Evolutionary conservation across 1,140 invertebrate genomes (phyloP).

Genomic region (Tyrophagus putrescentiae): DNA sequence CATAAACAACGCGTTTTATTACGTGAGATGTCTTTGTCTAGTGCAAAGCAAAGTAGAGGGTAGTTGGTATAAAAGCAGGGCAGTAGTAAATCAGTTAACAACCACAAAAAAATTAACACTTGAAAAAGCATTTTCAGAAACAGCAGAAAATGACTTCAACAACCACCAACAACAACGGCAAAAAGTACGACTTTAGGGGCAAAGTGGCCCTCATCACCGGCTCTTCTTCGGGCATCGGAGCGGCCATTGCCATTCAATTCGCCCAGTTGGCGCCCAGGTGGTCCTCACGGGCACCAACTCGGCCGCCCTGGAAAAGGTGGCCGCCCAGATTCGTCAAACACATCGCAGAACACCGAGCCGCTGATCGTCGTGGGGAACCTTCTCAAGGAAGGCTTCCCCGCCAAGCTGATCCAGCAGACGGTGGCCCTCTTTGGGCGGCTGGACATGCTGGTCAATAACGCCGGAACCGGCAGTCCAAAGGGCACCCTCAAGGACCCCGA

Average conservation of each 20-base stretch:
- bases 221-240: conserved; percentile 65
- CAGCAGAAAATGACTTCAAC: too few relatives aligned
- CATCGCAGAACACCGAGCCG: neutral
- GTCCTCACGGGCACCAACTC: conserved; percentile 56
- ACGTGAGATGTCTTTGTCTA: too few relatives aligned
- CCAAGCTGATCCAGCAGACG: neutral
- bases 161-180: too few relatives aligned
- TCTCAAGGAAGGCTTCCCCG: neutral
- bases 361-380: neutral
- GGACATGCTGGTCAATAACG: conserved; percentile 10
- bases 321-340: neutral
- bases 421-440: neutral
- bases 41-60: too few relatives aligned
- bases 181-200: neutral
- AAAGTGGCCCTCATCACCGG: neutral
- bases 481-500: neutral
- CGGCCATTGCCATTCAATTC: conserved; percentile 55
- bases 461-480: neutral
- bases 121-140: too few relatives aligned
- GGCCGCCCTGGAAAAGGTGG: conserved; percentile 39
- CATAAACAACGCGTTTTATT: too few relatives aligned
- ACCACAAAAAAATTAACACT: too few relatives aligned
- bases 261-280: conserved; percentile 51
- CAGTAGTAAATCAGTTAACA: too few relatives aligned
- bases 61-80: too few relatives aligned